phyloP scores from a whole-genome alignment of 1,140 invertebrate genomes.

The Sitobion miscanthi region DNA sequence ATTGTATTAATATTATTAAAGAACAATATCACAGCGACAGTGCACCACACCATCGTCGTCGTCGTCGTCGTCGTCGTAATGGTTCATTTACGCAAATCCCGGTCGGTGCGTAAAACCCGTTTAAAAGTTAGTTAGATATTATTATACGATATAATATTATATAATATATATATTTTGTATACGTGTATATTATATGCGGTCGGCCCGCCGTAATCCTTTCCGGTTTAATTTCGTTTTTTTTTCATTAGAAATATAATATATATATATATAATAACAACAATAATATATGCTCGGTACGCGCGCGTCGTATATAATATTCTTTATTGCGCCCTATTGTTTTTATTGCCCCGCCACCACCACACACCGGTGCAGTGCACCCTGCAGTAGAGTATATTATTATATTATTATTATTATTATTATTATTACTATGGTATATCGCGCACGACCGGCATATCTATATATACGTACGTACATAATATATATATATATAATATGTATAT shows the following conservation, averaged over 20 bases:
- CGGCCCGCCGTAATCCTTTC: slow-evolving; percentile 31
- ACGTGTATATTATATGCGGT: not conserved
- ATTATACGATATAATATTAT: not conserved
- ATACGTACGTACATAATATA: not conserved
- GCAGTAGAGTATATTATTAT: not conserved
- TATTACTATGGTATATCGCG: not conserved
- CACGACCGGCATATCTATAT: not conserved
- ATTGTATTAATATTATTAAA: not conserved
- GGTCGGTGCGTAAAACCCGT: not conserved
- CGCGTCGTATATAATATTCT: slow-evolving; percentile 14
- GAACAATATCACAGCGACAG: not conserved
- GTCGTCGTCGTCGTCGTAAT: not conserved
- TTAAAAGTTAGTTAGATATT: slow-evolving; percentile 53
- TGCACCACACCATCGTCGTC: not conserved
- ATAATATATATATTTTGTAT: not conserved
- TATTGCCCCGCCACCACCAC: slow-evolving; percentile 2
- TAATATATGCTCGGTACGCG: slow-evolving; percentile 33
- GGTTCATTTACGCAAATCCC: slow-evolving; percentile 49
- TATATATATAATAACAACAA: not conserved
- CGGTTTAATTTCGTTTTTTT: slow-evolving; percentile 29
- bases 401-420: slow-evolving; percentile 13
- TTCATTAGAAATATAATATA: not conserved
- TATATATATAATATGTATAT: not conserved
- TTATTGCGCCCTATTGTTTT: slow-evolving; percentile 56
- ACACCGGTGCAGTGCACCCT: not conserved